Evolutionary conservation across 1,140 invertebrate species (phyloP).

Genomic region (Popillia japonica): DNA sequence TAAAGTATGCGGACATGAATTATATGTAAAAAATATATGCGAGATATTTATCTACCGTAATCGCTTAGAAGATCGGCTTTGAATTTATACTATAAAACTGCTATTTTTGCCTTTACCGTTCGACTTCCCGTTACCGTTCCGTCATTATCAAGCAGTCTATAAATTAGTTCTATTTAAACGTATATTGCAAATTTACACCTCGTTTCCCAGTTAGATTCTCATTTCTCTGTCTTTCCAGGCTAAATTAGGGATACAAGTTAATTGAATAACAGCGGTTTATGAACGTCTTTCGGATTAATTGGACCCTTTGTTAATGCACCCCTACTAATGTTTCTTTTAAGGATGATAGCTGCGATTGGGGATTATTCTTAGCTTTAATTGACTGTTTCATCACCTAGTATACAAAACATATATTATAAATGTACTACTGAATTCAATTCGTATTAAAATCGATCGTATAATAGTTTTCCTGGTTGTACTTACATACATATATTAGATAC

Average conservation of each 20-base stretch:
- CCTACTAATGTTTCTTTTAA: constrained; percentile 9
- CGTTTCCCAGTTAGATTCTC: constrained; percentile 5
- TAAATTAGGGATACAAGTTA: constrained; percentile 30
- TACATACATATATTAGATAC: too few relatives aligned
- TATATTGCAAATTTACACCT: constrained; percentile 32
- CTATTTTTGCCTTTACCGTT: constrained; percentile 23
- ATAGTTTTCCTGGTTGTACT: too few relatives aligned
- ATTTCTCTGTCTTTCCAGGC: background rate
- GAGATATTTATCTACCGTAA: background rate
- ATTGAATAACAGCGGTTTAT: constrained; percentile 23
- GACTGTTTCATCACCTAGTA: background rate
- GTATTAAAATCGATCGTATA: too few relatives aligned
- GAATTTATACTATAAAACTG: constrained; percentile 8
- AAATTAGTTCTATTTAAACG: background rate
- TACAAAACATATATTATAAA: too few relatives aligned
- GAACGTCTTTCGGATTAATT: constrained; percentile 20
- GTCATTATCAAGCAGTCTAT: background rate
- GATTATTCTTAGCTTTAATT: background rate
- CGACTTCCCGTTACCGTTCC: background rate
- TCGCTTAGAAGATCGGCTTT: background rate
- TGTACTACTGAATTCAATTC: too few relatives aligned
- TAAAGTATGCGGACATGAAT: too few relatives aligned
- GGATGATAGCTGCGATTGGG: background rate
- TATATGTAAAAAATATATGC: background rate
- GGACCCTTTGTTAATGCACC: background rate